Conservation (phyloP, 30 jellyfish, hydroid and myxozoan species). For the Aurelia coerulea region DNA sequence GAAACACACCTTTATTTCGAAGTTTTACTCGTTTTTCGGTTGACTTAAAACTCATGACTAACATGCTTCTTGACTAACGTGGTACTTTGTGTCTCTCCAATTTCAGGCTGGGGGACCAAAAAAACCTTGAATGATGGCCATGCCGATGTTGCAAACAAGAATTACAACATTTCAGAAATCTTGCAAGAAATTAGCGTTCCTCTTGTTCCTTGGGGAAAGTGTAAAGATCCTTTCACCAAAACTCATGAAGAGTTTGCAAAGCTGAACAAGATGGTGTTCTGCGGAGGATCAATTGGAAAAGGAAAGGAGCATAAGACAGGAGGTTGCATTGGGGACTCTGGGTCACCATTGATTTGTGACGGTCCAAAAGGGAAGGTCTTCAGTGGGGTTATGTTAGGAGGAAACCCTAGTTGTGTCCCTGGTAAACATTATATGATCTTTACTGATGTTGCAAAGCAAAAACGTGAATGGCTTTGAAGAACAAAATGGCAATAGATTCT, state of each 20-base stretch:
- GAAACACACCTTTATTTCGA: too few species aligned
- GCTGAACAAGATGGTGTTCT: slow-evolving; percentile 24
- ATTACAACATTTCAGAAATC: slow-evolving; percentile 21
- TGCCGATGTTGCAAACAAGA: slow-evolving; percentile 3
- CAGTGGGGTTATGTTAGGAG: slow-evolving; percentile 51
- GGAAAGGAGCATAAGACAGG: background rate
- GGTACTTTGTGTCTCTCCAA: too few species aligned
- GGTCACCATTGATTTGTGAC: slow-evolving; percentile 62
- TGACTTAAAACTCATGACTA: too few species aligned
- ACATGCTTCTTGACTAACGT: too few species aligned
- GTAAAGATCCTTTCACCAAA: slow-evolving; percentile 23
- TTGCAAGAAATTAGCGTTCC: slow-evolving; percentile 58
- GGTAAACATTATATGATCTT: slow-evolving; percentile 53
- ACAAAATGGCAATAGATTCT: too few species aligned
- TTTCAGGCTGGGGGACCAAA: slow-evolving; percentile 67
- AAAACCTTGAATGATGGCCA: background rate
- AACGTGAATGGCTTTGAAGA: too few species aligned
- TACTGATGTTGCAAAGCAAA: slow-evolving; percentile 16
- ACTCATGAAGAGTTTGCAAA: slow-evolving; percentile 48
- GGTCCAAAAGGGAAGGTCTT: slow-evolving; percentile 7
- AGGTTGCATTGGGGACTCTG: slow-evolving; percentile 73
- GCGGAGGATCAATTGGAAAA: slow-evolving; percentile 44
- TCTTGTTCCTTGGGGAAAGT: slow-evolving; percentile 39
- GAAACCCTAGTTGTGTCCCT: slow-evolving; percentile 53
- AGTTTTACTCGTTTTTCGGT: too few species aligned